These are phyloP conservation scores for Drosophila limbata DNA, from an alignment of 2,888 invertebrate species.

Conservation along the genomic window DNA sequence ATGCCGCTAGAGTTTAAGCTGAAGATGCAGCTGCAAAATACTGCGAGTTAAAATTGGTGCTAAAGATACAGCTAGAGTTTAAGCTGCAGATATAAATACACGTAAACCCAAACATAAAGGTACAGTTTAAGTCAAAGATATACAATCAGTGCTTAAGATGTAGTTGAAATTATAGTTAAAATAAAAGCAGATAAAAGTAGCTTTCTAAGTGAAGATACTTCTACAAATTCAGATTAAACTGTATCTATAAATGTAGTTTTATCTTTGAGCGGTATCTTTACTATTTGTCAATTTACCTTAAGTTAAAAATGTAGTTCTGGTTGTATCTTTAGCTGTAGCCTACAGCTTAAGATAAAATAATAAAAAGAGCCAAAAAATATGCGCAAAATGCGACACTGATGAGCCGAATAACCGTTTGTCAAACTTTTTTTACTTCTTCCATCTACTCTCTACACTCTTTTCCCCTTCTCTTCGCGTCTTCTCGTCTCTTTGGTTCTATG, in stretches of 20 bases:
- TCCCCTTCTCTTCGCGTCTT: neutral
- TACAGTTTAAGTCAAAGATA: neutral
- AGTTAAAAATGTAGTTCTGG: neutral
- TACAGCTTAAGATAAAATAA: neutral
- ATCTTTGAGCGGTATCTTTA: neutral
- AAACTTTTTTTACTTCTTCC: slow-evolving; percentile 3
- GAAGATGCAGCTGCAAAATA: too few species aligned
- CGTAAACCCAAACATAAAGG: too few species aligned
- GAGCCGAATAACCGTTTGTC: slow-evolving; percentile 30
- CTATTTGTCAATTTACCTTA: neutral
- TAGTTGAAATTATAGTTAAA: too few species aligned
- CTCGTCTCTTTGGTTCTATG: slow-evolving; percentile 12
- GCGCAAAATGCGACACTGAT: slow-evolving; percentile 1
- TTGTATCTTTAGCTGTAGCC: neutral
- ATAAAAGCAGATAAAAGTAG: neutral
- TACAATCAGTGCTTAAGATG: neutral
- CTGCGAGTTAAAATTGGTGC: too few species aligned
- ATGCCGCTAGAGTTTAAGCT: too few species aligned
- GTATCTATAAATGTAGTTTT: neutral
- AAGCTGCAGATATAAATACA: too few species aligned
- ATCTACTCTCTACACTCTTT: neutral
- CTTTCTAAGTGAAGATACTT: neutral
- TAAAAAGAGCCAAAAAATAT: neutral
- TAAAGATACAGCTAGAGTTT: too few species aligned
- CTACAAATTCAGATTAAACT: neutral